These are phyloP conservation scores for Esox niger DNA, from an alignment of 2,113 vertebrate species.

Conservation along the genomic window DNA sequence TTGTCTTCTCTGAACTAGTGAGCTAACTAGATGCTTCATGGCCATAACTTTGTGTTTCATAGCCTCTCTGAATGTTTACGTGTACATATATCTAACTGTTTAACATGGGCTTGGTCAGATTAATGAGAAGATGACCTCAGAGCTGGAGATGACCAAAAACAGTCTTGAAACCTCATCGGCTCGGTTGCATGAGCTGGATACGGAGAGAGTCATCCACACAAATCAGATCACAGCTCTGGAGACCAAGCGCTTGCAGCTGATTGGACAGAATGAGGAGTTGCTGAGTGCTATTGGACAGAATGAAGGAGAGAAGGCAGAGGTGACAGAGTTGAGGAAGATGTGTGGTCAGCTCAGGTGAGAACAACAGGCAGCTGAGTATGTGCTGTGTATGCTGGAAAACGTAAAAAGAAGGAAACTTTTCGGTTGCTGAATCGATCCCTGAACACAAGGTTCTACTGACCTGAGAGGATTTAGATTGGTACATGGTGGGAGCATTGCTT, in stretches of 20 bases:
- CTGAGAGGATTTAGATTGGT: too few species aligned
- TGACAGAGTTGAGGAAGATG: constrained; percentile 40
- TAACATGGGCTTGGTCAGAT: constrained; percentile 43
- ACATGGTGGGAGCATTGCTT: too few species aligned
- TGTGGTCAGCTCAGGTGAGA: constrained; percentile 64
- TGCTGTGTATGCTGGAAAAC: too few species aligned
- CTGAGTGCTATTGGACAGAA: constrained; percentile 22
- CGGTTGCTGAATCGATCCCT: too few species aligned
- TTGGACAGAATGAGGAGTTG: constrained; percentile 60
- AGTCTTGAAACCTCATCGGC: constrained; percentile 41
- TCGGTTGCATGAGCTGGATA: constrained; percentile 56
- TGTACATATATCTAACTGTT: neutral
- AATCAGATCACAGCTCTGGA: constrained; percentile 55
- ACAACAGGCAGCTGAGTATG: neutral
- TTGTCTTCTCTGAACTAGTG: too few species aligned
- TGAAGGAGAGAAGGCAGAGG: constrained; percentile 24
- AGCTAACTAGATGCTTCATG: too few species aligned
- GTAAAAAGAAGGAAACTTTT: too few species aligned
- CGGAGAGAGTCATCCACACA: constrained; percentile 43
- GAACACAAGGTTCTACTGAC: too few species aligned
- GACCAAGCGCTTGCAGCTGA: constrained; percentile 48
- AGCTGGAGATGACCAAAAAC: constrained; percentile 53
- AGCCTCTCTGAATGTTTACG: too few species aligned
- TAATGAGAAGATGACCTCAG: constrained; percentile 59
- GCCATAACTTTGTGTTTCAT: too few species aligned